Evolutionary conservation across 2,797 vertebrate species (phyloP).

Genomic region (Alectoris magna): DNA sequence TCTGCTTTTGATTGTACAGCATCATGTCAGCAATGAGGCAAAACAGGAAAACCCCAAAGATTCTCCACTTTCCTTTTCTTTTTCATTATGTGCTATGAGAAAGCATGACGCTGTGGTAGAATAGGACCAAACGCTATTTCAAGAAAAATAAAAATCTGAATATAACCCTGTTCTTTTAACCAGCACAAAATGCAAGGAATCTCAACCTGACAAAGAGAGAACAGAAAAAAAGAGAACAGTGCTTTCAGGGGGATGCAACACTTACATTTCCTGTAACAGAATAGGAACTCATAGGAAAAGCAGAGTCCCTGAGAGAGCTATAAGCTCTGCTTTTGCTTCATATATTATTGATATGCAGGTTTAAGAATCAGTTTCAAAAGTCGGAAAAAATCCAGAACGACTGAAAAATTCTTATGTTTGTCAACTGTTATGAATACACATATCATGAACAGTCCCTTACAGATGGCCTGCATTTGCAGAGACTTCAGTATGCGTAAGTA

Average conservation of each 20-base stretch:
- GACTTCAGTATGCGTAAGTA: not conserved
- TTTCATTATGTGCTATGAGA: not conserved
- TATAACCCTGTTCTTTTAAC: not conserved
- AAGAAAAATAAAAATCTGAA: not conserved
- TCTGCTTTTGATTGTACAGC: conserved; percentile 21
- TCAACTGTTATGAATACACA: not conserved
- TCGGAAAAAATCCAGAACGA: conserved; percentile 2
- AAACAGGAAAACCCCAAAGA: not conserved
- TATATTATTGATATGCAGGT: not conserved
- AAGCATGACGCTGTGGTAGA: not conserved
- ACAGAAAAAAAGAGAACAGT: not conserved
- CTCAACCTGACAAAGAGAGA: conserved; percentile 15
- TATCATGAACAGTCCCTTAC: not conserved
- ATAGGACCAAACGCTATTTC: not conserved
- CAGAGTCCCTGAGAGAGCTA: not conserved
- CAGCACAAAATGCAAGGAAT: not conserved
- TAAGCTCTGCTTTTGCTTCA: conserved; percentile 14
- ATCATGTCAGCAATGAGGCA: not conserved
- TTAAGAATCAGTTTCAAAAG: not conserved
- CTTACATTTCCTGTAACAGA: not conserved
- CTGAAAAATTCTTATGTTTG: not conserved
- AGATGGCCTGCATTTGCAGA: not conserved
- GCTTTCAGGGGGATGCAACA: not conserved
- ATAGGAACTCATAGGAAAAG: not conserved
- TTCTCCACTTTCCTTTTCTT: not conserved